Conservation (phyloP, 2,888 invertebrate genomes). For the Stenodera caucasica region DNA sequence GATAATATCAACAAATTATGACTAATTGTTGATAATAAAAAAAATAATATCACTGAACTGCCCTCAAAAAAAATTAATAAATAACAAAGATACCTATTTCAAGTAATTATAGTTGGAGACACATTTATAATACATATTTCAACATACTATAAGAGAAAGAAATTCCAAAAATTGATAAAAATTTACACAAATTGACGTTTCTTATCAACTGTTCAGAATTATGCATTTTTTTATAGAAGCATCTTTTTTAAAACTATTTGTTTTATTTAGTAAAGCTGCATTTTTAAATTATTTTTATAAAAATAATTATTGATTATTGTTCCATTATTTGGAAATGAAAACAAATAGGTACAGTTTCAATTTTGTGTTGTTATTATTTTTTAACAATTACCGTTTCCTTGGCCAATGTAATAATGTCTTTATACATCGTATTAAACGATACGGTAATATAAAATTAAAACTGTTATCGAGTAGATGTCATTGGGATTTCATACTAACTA, state of each 20-base stretch:
- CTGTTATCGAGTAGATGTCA: constrained; percentile 67
- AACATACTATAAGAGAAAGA: too few relatives aligned
- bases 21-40: background rate
- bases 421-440: constrained; percentile 41
- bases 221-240: background rate
- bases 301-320: constrained; percentile 27
- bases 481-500: constrained; percentile 80
- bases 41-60: background rate
- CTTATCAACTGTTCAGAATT: background rate
- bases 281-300: constrained; percentile 10
- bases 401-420: constrained; percentile 51
- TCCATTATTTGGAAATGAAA: background rate
- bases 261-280: background rate
- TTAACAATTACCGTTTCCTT: constrained; percentile 55
- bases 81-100: too few relatives aligned
- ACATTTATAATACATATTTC: background rate
- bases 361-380: background rate
- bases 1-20: constrained; percentile 1
- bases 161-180: background rate
- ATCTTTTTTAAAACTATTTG: background rate
- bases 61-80: background rate
- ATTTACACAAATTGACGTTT: constrained; percentile 2
- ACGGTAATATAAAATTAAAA: constrained; percentile 46
- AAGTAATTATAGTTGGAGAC: background rate
- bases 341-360: constrained; percentile 1